Conservation (phyloP, 1,140 invertebrate species). For the Zophobas atratus region DNA sequence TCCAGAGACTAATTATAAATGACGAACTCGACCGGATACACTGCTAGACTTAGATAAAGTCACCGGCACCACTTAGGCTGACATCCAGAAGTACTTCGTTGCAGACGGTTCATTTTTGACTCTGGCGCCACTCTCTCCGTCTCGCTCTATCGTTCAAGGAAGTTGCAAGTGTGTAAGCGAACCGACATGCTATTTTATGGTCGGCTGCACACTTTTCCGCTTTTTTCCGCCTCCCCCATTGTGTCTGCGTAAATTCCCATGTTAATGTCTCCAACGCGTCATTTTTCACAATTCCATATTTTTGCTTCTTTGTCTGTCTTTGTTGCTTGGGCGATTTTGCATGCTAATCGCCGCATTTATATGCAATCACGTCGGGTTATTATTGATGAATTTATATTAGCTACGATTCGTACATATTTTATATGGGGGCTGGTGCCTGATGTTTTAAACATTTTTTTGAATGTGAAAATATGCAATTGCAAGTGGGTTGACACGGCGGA, state of each 20-base stretch:
- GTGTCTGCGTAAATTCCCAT: slow-evolving; percentile 13
- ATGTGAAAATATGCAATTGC: slow-evolving; percentile 27
- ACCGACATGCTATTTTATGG: slow-evolving; percentile 36
- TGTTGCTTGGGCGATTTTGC: neutral
- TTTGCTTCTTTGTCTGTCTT: neutral
- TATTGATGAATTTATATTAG: slow-evolving; percentile 37
- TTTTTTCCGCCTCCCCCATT: slow-evolving; percentile 26
- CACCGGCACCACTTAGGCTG: slow-evolving; percentile 46
- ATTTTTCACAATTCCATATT: slow-evolving; percentile 15
- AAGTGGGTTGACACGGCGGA: neutral
- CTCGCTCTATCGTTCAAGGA: slow-evolving; percentile 34
- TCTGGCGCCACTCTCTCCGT: slow-evolving; percentile 49
- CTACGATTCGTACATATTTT: slow-evolving; percentile 17
- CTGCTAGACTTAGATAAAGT: slow-evolving; percentile 49
- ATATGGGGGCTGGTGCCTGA: neutral
- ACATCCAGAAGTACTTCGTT: slow-evolving; percentile 49
- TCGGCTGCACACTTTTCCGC: slow-evolving; percentile 32
- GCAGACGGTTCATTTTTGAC: slow-evolving; percentile 48
- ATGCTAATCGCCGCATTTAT: slow-evolving; percentile 10
- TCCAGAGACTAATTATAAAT: slow-evolving; percentile 42
- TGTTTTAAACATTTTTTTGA: slow-evolving; percentile 36
- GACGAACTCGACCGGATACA: slow-evolving; percentile 50
- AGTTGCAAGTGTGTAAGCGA: slow-evolving; percentile 25
- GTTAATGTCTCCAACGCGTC: neutral
- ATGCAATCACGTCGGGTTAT: slow-evolving; percentile 27